Conservation (phyloP, 53 echinoderm and acorn worm genomes). For the Holothuria leucospilota region DNA sequence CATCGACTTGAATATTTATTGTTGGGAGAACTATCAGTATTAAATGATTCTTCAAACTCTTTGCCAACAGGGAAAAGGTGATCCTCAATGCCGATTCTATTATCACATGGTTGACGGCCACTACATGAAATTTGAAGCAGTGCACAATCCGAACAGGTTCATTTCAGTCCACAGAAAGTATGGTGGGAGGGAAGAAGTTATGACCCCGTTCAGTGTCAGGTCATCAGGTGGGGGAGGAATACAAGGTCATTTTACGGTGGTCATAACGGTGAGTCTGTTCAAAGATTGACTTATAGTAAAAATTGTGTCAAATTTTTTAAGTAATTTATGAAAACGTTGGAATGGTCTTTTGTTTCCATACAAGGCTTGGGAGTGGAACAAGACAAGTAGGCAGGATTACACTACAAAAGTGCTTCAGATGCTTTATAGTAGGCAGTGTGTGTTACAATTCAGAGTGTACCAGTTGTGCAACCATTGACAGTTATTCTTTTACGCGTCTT, state of each 20-base stretch:
- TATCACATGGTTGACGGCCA: constrained; percentile 68
- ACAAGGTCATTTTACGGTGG: constrained; percentile 82
- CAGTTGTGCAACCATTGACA: no score
- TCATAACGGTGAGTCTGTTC: constrained; percentile 76
- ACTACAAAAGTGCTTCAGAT: no score
- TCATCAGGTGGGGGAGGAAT: constrained; percentile 75
- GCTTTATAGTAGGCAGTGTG: no score
- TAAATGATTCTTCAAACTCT: no score
- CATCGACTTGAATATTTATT: no score
- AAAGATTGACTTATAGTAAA: neutral
- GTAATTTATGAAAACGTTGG: neutral
- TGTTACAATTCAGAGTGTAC: no score
- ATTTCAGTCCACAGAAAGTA: constrained; percentile 86
- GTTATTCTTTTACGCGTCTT: no score
- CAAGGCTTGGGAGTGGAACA: neutral
- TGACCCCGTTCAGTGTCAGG: constrained; percentile 69
- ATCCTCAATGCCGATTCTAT: constrained; percentile 87
- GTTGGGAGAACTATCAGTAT: no score
- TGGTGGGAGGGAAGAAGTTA: constrained; percentile 75
- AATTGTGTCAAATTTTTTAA: neutral
- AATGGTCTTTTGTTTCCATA: neutral
- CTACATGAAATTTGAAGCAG: constrained; percentile 88
- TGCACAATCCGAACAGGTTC: constrained; percentile 93
- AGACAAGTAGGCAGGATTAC: no score
- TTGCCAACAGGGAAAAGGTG: constrained; percentile 83